Evolutionary conservation across 2,113 vertebrate species (phyloP).

Genomic region (Dromiciops gliroides): DNA sequence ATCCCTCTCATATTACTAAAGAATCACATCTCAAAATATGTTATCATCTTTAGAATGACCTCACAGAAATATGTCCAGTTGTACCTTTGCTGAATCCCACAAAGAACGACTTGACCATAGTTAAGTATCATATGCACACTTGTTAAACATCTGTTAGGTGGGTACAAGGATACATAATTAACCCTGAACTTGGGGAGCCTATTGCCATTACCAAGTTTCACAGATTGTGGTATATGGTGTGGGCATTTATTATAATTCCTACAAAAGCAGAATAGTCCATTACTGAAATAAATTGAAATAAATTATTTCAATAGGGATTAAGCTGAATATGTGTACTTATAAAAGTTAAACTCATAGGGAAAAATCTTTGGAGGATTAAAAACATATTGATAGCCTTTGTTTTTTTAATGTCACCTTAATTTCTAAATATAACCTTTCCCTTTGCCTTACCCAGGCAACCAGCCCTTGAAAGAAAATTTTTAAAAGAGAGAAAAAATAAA

Average conservation of each 20-base stretch:
- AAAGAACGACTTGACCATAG: slow-evolving; percentile 52
- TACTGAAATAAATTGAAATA: slow-evolving; percentile 18
- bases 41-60: slow-evolving; percentile 34
- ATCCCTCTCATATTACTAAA: not conserved
- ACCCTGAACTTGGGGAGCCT: slow-evolving; percentile 17
- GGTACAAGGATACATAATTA: slow-evolving; percentile 54
- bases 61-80: slow-evolving; percentile 52
- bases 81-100: slow-evolving; percentile 53
- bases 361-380: slow-evolving; percentile 45
- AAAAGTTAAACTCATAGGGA: not conserved
- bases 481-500: not conserved
- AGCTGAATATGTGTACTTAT: not conserved
- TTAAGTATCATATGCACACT: not conserved
- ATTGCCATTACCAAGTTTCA: not conserved
- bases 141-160: slow-evolving; percentile 45
- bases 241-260: slow-evolving; percentile 54
- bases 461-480: not conserved
- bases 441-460: not conserved
- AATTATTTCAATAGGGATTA: slow-evolving; percentile 2
- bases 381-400: slow-evolving; percentile 5
- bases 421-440: not conserved
- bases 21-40: slow-evolving; percentile 18
- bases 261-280: slow-evolving; percentile 33
- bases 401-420: not conserved
- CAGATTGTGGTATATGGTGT: slow-evolving; percentile 35